These are phyloP conservation scores for Caenorhabditis sp. DNA, from an alignment of 2,888 invertebrate genomes.

Conservation along the genomic window DNA sequence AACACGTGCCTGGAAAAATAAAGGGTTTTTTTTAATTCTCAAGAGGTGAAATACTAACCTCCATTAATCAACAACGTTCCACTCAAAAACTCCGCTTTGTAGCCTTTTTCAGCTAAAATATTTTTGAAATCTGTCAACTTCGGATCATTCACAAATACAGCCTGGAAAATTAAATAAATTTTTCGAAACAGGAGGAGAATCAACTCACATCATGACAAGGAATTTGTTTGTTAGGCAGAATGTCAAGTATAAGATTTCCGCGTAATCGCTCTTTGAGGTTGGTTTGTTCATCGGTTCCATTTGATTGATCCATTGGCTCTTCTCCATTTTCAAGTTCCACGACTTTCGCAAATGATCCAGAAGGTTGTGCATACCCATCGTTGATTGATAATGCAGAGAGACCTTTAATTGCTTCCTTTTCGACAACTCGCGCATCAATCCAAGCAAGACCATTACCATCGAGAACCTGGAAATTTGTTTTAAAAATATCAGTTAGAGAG, in stretches of 20 bases:
- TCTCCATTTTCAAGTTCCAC: conserved; percentile 10
- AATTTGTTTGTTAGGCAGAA: conserved; percentile 53
- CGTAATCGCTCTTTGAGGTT: conserved; percentile 30
- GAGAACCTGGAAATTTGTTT: conserved; percentile 76
- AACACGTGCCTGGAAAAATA: conserved; percentile 80
- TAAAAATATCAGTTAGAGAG: background rate
- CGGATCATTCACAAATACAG: conserved; percentile 90
- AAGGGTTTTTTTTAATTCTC: too few relatives aligned
- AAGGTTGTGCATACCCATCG: conserved; percentile 8
- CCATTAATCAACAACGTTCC: conserved; percentile 90
- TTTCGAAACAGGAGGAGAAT: too few relatives aligned
- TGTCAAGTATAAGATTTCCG: conserved; percentile 60
- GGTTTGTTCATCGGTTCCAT: background rate
- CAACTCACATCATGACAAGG: conserved; percentile 75
- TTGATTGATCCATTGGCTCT: background rate
- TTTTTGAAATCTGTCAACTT: conserved; percentile 90
- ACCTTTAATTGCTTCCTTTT: conserved; percentile 44
- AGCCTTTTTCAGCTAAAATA: conserved; percentile 71
- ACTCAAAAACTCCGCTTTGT: conserved; percentile 81
- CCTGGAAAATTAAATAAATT: conserved; percentile 74
- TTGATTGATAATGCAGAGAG: background rate
- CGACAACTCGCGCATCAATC: conserved; percentile 75
- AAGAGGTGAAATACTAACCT: too few relatives aligned
- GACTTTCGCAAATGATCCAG: background rate
- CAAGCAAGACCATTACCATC: conserved; percentile 92